A percentile compares a stretch with the other conserved stretches of the same genome.
Evolutionary conservation across 1,140 invertebrate genomes (phyloP).

Genomic region (Papilio machaon): DNA sequence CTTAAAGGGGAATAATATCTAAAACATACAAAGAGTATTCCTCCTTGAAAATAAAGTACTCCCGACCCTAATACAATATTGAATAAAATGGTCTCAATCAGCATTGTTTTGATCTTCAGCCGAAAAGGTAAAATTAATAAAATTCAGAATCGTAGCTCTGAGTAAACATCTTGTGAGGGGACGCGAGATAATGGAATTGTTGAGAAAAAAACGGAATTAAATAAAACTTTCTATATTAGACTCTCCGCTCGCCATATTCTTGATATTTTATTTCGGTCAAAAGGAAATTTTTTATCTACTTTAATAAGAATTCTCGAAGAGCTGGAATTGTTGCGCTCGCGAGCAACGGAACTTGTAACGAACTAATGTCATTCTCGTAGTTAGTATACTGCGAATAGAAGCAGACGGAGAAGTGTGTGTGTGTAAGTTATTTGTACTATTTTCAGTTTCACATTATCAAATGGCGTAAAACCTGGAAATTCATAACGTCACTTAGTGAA

Average conservation of each 20-base stretch:
- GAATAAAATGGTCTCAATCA: constrained; percentile 38
- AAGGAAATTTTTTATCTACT: constrained; percentile 28
- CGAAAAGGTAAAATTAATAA: constrained; percentile 44
- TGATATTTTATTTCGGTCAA: constrained; percentile 32
- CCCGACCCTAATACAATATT: constrained; percentile 40
- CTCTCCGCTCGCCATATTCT: constrained; percentile 24
- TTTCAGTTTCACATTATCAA: neutral
- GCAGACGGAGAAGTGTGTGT: neutral
- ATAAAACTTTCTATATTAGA: constrained; percentile 37
- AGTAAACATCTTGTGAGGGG: constrained; percentile 40
- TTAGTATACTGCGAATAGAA: neutral
- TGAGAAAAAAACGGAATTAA: constrained; percentile 35
- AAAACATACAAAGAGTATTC: constrained; percentile 36
- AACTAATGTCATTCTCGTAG: constrained; percentile 2
- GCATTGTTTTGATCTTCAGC: constrained; percentile 39
- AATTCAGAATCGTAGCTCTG: constrained; percentile 39
- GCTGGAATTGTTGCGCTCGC: constrained; percentile 26
- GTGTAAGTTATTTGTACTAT: neutral
- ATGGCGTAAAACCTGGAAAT: neutral
- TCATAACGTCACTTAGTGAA: neutral
- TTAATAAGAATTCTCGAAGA: constrained; percentile 28
- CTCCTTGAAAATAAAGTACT: constrained; percentile 27
- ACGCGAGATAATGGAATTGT: constrained; percentile 42
- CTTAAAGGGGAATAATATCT: constrained; percentile 27
- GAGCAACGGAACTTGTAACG: constrained; percentile 1